These are phyloP conservation scores for Lagopus leucura DNA, from an alignment of 2,113 vertebrate genomes.

Conservation along the genomic window DNA sequence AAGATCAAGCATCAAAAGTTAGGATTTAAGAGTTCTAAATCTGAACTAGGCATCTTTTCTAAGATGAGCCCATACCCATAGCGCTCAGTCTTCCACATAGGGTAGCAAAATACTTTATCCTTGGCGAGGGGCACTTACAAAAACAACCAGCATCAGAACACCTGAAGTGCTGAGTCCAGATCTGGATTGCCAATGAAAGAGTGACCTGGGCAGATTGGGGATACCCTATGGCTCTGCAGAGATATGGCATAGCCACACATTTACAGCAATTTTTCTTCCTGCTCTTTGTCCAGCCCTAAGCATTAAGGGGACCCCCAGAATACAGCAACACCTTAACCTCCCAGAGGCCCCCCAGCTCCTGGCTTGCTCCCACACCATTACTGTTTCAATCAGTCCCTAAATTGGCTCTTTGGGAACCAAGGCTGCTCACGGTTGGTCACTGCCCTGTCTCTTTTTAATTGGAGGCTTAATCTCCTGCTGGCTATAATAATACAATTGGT, in stretches of 20 bases:
- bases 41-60: neutral
- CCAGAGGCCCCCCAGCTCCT: neutral
- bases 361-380: neutral
- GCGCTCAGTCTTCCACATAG: neutral
- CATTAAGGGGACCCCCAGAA: rapidly evolving
- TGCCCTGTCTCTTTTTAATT: slow-evolving; percentile 61
- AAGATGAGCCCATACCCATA: rapidly evolving
- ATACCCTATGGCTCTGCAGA: neutral
- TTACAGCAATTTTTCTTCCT: neutral
- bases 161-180: neutral
- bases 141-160: neutral
- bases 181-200: neutral
- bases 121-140: neutral
- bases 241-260: neutral
- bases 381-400: neutral
- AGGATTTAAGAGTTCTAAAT: neutral
- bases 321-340: neutral
- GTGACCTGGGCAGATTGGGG: neutral
- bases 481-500: slow-evolving; percentile 35
- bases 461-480: slow-evolving; percentile 38
- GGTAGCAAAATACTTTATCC: neutral
- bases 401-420: slow-evolving; percentile 6
- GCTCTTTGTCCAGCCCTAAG: neutral
- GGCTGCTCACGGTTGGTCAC: slow-evolving; percentile 16
- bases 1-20: neutral